A percentile compares a stretch with the other conserved stretches of the same genome.
Conservation (phyloP, 1,140 invertebrate species). For the Eufriesea mexicana region DNA sequence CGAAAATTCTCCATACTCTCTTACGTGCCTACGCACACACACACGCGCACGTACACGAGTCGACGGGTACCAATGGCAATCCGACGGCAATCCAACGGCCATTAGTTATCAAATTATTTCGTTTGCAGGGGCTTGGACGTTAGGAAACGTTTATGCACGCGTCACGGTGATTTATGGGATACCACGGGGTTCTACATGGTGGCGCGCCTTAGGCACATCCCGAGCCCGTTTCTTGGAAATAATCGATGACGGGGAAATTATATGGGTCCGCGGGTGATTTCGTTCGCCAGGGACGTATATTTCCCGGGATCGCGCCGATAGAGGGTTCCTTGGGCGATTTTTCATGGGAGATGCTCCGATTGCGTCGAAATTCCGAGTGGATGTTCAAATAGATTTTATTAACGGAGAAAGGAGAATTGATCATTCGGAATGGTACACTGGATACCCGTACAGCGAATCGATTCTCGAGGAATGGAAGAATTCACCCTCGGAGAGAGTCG, state of each 20-base stretch:
- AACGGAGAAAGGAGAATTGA: too few species aligned
- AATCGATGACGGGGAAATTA: constrained; percentile 41
- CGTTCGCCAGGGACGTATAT: too few species aligned
- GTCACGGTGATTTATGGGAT: constrained; percentile 67
- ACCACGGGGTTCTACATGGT: neutral
- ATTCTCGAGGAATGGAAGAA: neutral
- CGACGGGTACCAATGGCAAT: constrained; percentile 2
- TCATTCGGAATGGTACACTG: neutral
- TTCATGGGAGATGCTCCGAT: neutral
- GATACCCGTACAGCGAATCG: neutral
- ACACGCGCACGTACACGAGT: neutral
- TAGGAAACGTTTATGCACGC: constrained; percentile 67
- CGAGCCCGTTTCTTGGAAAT: constrained; percentile 6
- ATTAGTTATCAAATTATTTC: constrained; percentile 69
- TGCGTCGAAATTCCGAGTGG: too few species aligned
- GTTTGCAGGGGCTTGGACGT: constrained; percentile 53
- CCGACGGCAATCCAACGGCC: constrained; percentile 59
- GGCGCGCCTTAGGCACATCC: constrained; percentile 13
- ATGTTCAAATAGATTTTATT: too few species aligned
- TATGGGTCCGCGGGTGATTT: constrained; percentile 8
- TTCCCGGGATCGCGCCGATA: neutral
- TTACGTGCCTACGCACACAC: neutral
- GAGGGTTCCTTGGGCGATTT: too few species aligned
- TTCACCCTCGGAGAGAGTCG: neutral
- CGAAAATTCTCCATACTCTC: constrained; percentile 53